Evolutionary conservation across 2,113 vertebrate species (phyloP).

Genomic region (Nibea albiflora): DNA sequence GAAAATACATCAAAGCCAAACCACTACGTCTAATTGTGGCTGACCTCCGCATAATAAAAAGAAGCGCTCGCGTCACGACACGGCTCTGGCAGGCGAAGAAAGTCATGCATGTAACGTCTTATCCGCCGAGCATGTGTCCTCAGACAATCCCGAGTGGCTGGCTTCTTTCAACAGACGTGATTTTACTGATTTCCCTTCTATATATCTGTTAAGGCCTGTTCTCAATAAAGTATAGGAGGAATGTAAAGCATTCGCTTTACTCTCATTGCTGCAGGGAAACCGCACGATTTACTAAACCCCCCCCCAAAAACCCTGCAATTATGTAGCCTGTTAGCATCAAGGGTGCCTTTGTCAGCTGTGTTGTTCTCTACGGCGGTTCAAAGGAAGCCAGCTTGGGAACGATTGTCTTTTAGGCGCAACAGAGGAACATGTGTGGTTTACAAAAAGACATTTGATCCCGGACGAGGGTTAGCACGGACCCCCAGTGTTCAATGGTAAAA

Average conservation of each 20-base stretch:
- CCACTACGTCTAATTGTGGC: conserved; percentile 44
- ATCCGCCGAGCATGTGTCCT: conserved; percentile 30
- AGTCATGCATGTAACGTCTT: not conserved
- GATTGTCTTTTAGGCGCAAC: conserved; percentile 13
- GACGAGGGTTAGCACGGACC: not conserved
- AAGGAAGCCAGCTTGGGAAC: conserved; percentile 10
- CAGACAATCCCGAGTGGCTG: conserved; percentile 2
- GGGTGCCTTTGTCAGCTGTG: conserved; percentile 44
- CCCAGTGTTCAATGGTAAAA: not conserved
- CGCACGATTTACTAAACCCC: conserved; percentile 47
- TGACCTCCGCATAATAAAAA: conserved; percentile 30
- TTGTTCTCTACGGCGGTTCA: conserved; percentile 19
- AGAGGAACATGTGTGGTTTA: conserved; percentile 25
- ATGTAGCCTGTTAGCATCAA: conserved; percentile 44
- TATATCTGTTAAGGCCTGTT: conserved; percentile 72
- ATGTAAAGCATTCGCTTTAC: conserved; percentile 52
- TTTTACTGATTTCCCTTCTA: conserved; percentile 40
- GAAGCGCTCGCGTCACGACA: conserved; percentile 11
- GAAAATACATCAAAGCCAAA: conserved; percentile 66
- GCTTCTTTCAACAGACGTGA: conserved; percentile 14
- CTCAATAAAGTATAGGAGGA: conserved; percentile 56
- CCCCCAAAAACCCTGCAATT: conserved; percentile 53
- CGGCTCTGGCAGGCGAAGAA: conserved; percentile 43
- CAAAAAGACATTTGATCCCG: conserved; percentile 13
- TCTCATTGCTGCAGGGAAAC: conserved; percentile 67